Evolutionary conservation across 2,888 invertebrate species (phyloP).

Genomic region (Ditula angustiorana): DNA sequence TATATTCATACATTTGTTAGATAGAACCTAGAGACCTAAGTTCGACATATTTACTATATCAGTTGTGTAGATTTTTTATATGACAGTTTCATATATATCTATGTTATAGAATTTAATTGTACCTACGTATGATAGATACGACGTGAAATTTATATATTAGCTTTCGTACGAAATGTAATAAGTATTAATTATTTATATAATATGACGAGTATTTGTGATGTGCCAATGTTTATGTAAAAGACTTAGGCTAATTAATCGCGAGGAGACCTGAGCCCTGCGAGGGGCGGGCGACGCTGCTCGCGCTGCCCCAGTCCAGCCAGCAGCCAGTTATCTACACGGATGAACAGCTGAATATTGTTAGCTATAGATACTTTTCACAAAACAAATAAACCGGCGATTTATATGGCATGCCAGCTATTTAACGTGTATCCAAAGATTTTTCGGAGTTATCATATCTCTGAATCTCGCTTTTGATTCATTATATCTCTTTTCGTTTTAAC

Average conservation of each 20-base stretch:
- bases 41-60: constrained; percentile 52
- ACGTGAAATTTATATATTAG: constrained; percentile 65
- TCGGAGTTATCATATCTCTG: no score
- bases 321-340: no score
- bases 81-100: constrained; percentile 69
- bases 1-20: constrained; percentile 74
- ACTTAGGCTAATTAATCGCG: constrained; percentile 57
- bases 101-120: constrained; percentile 62
- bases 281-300: no score
- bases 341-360: no score
- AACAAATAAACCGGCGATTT: no score
- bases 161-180: constrained; percentile 63
- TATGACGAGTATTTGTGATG: constrained; percentile 77
- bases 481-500: no score
- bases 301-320: no score
- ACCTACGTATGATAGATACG: constrained; percentile 55
- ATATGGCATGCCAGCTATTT: no score
- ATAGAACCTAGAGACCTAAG: constrained; percentile 47
- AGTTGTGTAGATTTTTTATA: constrained; percentile 79
- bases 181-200: constrained; percentile 60
- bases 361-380: no score
- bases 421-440: no score
- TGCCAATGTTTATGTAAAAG: constrained; percentile 79
- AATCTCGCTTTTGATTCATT: no score
- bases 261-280: background rate